Base-by-base conservation (phyloP, 1,140 invertebrate genomes). In the Scaptomyza graminum region DNA sequence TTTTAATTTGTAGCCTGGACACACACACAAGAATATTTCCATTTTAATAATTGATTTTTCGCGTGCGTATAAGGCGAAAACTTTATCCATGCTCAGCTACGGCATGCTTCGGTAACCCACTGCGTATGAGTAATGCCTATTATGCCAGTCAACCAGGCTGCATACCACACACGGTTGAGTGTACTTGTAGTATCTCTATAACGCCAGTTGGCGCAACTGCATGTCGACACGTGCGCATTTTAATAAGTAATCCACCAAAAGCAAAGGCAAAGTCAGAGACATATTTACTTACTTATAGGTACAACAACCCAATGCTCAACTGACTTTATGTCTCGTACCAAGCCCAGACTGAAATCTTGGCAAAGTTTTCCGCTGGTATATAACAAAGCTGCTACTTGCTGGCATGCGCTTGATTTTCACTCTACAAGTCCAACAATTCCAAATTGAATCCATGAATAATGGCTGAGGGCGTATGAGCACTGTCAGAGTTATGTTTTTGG, bases 11-110 rank as follows among this genome's bases (percentile, higher is more conserved):
- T 28, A 65, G 60, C 44, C 15, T 55, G 9, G 44, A n/a, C 59
- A 62, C 34, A 57, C 16, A 50, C 16, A 66, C 16, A 67, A 44
- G 49, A 76, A 69, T 75, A 87, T 87, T 85, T 85, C 73, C 83
- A 87, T 87, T 87, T 87, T 75, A 88, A 87, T 87, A 87, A 87
- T 87, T 87, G 83, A 87, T 88, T 87, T 87, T 88, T 87, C 76
- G 83, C 83, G 79, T 87, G 83, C 75, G 80, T 75, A 81, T 55
- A 59, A 39, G 44, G 54, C 68, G 31, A 41, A 37, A 55, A 82
- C 65, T 77, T 44, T 59, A 41, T 47, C 46, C 60, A 12, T n/a
- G 18, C 34, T 25, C 28, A 31, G 44, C 47, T 6, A 37, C 52
- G 22, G 37, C 8, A 13, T 12, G 25, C 8, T 39, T 2, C 43